phyloP scores from a whole-genome alignment of 2,797 vertebrate species.

The Chloroceryle amazona region DNA sequence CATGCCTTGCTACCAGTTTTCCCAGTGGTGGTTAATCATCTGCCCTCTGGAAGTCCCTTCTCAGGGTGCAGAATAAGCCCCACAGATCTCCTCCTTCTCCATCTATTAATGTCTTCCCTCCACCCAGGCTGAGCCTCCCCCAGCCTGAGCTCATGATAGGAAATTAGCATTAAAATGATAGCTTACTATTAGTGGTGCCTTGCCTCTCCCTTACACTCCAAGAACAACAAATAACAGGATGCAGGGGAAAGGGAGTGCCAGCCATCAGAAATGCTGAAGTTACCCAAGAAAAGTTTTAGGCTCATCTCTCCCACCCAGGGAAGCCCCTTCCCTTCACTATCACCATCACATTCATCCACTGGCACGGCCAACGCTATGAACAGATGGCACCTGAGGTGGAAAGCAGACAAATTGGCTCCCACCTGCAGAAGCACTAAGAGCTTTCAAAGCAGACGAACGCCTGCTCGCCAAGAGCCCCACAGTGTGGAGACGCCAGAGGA shows the following conservation, averaged over 20 bases:
- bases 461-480: background rate
- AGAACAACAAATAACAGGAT: slow-evolving; percentile 67
- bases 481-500: background rate
- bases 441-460: background rate
- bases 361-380: background rate
- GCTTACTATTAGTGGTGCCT: slow-evolving; percentile 66
- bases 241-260: background rate
- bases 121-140: slow-evolving; percentile 27
- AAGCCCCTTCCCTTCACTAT: background rate
- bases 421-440: slow-evolving; percentile 54
- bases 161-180: slow-evolving; percentile 76
- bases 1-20: background rate
- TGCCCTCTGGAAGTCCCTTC: background rate
- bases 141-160: slow-evolving; percentile 12
- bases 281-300: background rate
- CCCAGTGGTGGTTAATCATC: background rate
- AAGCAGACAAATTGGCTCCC: slow-evolving; percentile 54
- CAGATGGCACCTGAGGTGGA: slow-evolving; percentile 60
- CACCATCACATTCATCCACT: background rate
- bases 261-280: background rate
- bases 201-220: slow-evolving; percentile 60
- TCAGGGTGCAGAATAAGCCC: background rate
- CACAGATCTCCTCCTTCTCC: background rate
- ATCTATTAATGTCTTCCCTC: slow-evolving; percentile 43
- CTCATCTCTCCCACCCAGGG: background rate